Conservation (phyloP, 92 coral and sea anemone species). For the Chrysogorgia sp. region DNA sequence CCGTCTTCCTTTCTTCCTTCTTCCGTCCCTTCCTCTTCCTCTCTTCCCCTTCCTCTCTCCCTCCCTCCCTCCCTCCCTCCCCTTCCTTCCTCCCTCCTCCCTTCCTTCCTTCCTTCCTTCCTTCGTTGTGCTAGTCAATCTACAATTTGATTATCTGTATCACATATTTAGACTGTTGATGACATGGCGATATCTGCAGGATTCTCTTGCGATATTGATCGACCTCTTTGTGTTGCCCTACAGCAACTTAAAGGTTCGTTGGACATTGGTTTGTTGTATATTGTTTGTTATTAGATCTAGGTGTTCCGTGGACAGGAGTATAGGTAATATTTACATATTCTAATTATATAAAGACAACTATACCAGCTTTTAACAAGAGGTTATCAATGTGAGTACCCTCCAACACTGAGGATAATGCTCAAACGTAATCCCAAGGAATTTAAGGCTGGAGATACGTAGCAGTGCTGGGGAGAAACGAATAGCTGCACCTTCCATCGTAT, state of each 20-base stretch:
- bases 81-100: no score
- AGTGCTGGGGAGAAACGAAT: no score
- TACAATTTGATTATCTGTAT: background rate
- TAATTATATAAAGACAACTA: background rate
- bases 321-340: background rate
- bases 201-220: conserved; percentile 74
- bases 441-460: no score
- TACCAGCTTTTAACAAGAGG: background rate
- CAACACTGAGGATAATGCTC: no score
- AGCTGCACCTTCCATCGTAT: no score
- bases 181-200: conserved; percentile 98
- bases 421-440: no score
- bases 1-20: no score
- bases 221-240: conserved; percentile 77
- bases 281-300: no score
- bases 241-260: conserved; percentile 71
- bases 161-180: conserved; percentile 60
- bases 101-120: no score
- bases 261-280: background rate
- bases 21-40: no score
- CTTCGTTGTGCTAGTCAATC: background rate
- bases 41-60: no score
- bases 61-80: no score
- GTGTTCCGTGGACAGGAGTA: background rate
- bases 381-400: background rate